Conservation (phyloP, 2,797 vertebrate species). For the Calcarius lapponicus region DNA sequence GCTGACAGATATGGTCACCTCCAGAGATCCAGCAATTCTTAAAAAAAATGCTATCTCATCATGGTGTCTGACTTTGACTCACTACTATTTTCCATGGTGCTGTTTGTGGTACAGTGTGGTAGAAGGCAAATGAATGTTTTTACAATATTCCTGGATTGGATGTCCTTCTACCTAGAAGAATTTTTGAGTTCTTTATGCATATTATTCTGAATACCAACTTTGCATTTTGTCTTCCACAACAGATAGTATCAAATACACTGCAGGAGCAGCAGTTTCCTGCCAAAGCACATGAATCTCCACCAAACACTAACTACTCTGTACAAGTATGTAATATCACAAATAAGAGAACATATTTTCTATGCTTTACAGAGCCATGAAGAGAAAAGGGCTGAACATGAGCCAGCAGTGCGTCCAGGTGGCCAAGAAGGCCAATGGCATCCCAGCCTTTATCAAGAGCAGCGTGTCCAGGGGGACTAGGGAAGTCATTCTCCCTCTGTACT, state of each 20-base stretch:
- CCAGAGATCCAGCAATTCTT: neutral
- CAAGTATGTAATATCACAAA: neutral
- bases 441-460: neutral
- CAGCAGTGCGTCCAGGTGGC: neutral
- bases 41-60: neutral
- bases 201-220: neutral
- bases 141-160: neutral
- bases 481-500: neutral
- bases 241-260: neutral
- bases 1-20: neutral
- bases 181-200: neutral
- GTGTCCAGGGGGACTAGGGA: neutral
- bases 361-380: neutral
- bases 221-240: rapidly evolving
- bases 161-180: neutral
- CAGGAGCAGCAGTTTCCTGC: neutral
- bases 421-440: neutral
- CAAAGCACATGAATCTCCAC: neutral
- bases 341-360: neutral
- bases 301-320: neutral
- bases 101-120: neutral
- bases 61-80: neutral
- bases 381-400: neutral
- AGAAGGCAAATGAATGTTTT: neutral
- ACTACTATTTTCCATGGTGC: neutral